Percentiles rank a stretch among this genome's conserved stretches.
Evolutionary conservation across 2,888 invertebrate species (phyloP).

Genomic region (Leptinotarsa juncta): DNA sequence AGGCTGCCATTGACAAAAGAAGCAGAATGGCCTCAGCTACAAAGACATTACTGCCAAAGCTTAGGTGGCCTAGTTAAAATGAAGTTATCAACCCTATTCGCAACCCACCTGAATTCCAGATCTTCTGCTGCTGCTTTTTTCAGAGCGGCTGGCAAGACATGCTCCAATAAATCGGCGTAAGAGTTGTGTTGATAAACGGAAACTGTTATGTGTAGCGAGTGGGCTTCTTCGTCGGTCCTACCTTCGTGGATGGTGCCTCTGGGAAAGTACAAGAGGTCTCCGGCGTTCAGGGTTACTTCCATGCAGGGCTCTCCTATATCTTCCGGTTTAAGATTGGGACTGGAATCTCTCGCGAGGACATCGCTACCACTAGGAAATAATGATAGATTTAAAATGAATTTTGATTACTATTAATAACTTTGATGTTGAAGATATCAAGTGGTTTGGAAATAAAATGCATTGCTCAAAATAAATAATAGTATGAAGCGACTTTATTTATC

Average conservation of each 20-base stretch:
- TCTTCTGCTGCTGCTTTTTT: conserved; percentile 78
- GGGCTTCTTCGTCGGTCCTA: conserved; percentile 78
- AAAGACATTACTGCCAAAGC: too few species aligned
- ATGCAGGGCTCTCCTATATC: conserved; percentile 85
- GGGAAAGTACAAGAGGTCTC: conserved; percentile 95
- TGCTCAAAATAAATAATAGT: too few species aligned
- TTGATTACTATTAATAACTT: too few species aligned
- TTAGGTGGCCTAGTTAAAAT: too few species aligned
- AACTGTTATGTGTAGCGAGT: conserved; percentile 94
- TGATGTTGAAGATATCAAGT: too few species aligned
- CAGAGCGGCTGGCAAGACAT: conserved; percentile 80
- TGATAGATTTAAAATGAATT: not conserved
- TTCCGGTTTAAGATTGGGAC: conserved; percentile 78
- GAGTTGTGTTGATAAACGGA: conserved; percentile 92
- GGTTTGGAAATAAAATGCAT: too few species aligned
- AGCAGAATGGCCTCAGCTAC: too few species aligned
- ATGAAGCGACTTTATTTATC: too few species aligned
- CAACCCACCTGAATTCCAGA: conserved; percentile 70
- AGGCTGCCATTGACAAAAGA: conserved; percentile 42
- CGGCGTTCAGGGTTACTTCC: conserved; percentile 83
- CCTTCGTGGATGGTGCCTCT: conserved; percentile 90
- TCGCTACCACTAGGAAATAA: conserved; percentile 45
- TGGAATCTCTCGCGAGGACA: conserved; percentile 83
- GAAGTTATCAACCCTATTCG: not conserved
- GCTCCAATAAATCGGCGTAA: conserved; percentile 90